Conservation (phyloP, 2,888 invertebrate species). For the Leptopilina syphax region DNA sequence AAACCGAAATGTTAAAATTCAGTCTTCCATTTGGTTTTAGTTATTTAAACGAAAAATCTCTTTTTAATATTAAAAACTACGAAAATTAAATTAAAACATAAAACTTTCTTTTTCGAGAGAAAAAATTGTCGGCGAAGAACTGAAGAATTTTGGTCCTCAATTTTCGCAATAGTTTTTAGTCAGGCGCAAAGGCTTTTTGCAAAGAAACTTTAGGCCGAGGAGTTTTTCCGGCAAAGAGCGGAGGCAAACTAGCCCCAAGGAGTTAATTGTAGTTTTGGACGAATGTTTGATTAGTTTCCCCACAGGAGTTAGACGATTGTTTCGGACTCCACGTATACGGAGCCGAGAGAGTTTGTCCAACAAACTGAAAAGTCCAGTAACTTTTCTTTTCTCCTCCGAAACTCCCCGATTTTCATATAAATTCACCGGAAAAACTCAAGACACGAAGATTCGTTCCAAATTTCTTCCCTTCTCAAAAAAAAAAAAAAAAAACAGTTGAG, state of each 20-base stretch:
- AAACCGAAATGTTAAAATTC: no score
- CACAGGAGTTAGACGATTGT: conserved; percentile 71
- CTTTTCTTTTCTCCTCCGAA: no score
- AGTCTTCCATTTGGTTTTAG: no score
- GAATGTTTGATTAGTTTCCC: conserved; percentile 74
- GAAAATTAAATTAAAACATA: no score
- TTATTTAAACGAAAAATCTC: no score
- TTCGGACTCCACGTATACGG: conserved; percentile 65
- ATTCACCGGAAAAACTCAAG: conserved; percentile 52
- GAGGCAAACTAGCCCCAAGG: conserved; percentile 22
- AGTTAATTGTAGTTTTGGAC: conserved; percentile 61
- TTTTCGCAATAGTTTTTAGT: no score
- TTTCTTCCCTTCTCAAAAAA: no score
- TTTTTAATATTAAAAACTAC: no score
- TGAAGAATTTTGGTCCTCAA: no score
- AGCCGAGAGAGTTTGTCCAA: conserved; percentile 56
- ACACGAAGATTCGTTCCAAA: background rate
- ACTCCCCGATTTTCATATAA: conserved; percentile 18
- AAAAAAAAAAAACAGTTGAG: no score
- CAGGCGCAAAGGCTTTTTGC: no score
- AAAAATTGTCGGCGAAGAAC: background rate
- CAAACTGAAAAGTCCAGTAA: conserved; percentile 57
- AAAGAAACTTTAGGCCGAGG: conserved; percentile 53
- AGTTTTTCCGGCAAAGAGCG: conserved; percentile 30
- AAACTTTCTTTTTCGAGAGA: no score